Conservation (phyloP, 2,797 vertebrate genomes). For the Lophius americanus region DNA sequence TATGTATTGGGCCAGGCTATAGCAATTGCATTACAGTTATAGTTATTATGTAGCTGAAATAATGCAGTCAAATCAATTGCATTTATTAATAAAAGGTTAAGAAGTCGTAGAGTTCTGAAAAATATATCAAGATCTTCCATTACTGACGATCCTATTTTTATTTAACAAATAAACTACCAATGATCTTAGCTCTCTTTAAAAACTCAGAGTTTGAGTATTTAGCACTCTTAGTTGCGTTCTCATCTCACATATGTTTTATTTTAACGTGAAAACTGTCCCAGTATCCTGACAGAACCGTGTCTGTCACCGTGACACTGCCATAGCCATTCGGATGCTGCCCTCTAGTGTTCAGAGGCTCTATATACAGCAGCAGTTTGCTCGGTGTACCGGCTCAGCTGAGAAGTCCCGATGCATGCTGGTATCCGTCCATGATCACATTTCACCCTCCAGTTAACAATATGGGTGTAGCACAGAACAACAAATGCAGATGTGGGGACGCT, state of each 20-base stretch:
- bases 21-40: too few species aligned
- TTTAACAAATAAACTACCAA: too few species aligned
- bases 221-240: background rate
- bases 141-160: too few species aligned
- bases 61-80: too few species aligned
- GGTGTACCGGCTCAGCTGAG: conserved; percentile 57
- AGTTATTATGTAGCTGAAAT: too few species aligned
- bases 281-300: too few species aligned
- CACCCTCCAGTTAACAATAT: conserved; percentile 70
- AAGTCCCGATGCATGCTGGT: conserved; percentile 70
- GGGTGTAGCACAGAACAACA: conserved; percentile 61
- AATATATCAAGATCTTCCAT: too few species aligned
- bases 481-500: conserved; percentile 45
- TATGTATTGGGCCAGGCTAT: too few species aligned
- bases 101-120: too few species aligned
- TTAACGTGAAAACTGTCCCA: too few species aligned
- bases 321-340: conserved; percentile 43
- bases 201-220: background rate
- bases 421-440: conserved; percentile 77
- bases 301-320: background rate
- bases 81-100: too few species aligned
- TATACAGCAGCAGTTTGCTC: conserved; percentile 46
- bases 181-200: background rate
- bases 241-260: background rate
- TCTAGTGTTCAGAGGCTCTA: conserved; percentile 55